Evolutionary conservation across 1,140 invertebrate genomes (phyloP).

Genomic region (Linepithema humile): DNA sequence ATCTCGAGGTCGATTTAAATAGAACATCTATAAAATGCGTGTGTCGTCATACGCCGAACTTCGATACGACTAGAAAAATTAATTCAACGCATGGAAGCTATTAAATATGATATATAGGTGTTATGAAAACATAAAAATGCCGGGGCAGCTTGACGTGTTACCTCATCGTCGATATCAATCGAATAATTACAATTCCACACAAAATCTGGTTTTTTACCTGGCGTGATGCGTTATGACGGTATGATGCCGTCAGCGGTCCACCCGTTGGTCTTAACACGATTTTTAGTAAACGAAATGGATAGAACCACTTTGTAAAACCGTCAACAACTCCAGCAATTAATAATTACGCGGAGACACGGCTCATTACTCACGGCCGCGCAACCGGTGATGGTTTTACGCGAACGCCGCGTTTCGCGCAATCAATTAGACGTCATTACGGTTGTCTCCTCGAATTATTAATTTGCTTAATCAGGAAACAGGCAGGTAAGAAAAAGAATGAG

Average conservation of each 20-base stretch:
- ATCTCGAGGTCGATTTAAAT: not conserved
- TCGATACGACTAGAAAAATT: no score
- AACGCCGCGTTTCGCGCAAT: constrained; percentile 45
- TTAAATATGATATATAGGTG: not conserved
- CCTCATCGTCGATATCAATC: not conserved
- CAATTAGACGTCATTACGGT: constrained; percentile 63
- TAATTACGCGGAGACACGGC: constrained; percentile 56
- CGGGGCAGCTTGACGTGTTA: not conserved
- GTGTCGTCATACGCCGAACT: not conserved
- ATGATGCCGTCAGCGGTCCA: not conserved
- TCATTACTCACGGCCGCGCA: constrained; percentile 58
- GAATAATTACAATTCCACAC: not conserved
- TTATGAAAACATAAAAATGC: not conserved
- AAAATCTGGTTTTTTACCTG: not conserved
- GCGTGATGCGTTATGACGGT: not conserved
- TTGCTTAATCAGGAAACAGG: not conserved
- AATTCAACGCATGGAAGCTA: no score
- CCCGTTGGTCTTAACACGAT: not conserved
- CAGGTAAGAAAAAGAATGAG: not conserved
- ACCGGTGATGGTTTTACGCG: constrained; percentile 33
- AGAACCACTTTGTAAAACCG: constrained; percentile 30
- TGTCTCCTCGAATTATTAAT: constrained; percentile 51
- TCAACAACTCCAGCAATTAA: constrained; percentile 47
- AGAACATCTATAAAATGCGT: not conserved
- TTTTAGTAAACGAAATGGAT: constrained; percentile 22